Percentiles rank a stretch among this genome's conserved stretches.
Evolutionary conservation across 2,113 vertebrate species (phyloP).

Genomic region (Pyxicephalus adspersus): DNA sequence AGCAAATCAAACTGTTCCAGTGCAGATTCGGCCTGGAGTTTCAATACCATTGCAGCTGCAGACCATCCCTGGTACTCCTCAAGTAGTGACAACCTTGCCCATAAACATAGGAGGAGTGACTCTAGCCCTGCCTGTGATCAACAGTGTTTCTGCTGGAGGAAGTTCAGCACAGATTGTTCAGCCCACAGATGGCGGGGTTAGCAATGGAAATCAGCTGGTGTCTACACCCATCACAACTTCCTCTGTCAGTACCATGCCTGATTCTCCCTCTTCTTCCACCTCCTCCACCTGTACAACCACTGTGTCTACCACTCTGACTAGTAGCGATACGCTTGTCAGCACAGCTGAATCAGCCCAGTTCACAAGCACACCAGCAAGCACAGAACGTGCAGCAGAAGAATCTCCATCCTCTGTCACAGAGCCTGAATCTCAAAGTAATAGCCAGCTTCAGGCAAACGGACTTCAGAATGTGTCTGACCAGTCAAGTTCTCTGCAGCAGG

Average conservation of each 20-base stretch:
- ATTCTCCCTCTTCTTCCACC: slow-evolving; percentile 72
- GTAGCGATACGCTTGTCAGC: slow-evolving; percentile 75
- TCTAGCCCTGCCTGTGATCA: slow-evolving; percentile 93
- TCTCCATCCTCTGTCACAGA: slow-evolving; percentile 73
- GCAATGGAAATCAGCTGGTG: slow-evolving; percentile 88
- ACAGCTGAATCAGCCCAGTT: slow-evolving; percentile 82
- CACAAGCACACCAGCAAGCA: slow-evolving; percentile 73
- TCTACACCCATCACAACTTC: slow-evolving; percentile 79
- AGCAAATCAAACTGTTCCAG: slow-evolving; percentile 88
- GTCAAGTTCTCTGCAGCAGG: slow-evolving; percentile 87
- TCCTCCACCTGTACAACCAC: slow-evolving; percentile 75
- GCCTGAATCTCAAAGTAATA: slow-evolving; percentile 79
- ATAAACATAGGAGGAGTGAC: slow-evolving; percentile 97
- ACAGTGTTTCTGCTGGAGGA: slow-evolving; percentile 84
- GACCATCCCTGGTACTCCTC: slow-evolving; percentile 89
- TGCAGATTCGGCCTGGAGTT: slow-evolving; percentile 93
- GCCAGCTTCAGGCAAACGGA: slow-evolving; percentile 87
- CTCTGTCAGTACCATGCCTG: slow-evolving; percentile 74
- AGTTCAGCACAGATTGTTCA: slow-evolving; percentile 86
- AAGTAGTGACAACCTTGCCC: slow-evolving; percentile 93
- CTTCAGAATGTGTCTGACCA: slow-evolving; percentile 84
- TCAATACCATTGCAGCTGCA: slow-evolving; percentile 95
- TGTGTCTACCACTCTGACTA: slow-evolving; percentile 73
- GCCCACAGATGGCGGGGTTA: slow-evolving; percentile 83
- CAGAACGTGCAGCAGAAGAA: slow-evolving; percentile 79